Conservation (phyloP, 1,140 invertebrate species). For the Laupala kohalensis region DNA sequence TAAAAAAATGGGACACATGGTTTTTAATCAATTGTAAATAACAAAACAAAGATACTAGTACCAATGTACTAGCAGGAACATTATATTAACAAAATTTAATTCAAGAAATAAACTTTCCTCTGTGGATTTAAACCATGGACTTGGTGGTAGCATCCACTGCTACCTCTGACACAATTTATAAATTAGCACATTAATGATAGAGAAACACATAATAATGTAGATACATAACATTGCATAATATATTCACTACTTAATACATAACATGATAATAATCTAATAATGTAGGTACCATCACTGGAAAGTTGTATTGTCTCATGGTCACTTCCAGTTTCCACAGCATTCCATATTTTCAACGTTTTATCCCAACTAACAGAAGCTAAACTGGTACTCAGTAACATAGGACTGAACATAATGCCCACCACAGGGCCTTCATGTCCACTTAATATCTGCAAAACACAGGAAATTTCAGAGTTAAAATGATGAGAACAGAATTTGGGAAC, state of each 20-base stretch:
- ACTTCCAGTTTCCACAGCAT: slow-evolving; percentile 67
- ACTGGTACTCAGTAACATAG: slow-evolving; percentile 50
- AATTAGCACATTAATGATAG: too few species aligned
- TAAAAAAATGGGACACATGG: too few species aligned
- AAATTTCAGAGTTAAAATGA: background rate
- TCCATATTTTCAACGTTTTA: slow-evolving; percentile 83
- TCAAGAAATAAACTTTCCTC: too few species aligned
- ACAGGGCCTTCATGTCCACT: slow-evolving; percentile 89
- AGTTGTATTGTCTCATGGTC: slow-evolving; percentile 72
- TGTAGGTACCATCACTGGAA: slow-evolving; percentile 52
- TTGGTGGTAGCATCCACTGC: too few species aligned
- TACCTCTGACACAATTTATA: too few species aligned
- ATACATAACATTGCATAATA: too few species aligned
- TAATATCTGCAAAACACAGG: slow-evolving; percentile 44
- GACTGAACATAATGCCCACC: slow-evolving; percentile 66
- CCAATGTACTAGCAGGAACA: background rate
- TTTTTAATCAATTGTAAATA: too few species aligned
- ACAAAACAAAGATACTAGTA: background rate
- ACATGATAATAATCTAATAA: too few species aligned
- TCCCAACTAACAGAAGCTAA: slow-evolving; percentile 90
- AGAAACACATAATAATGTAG: too few species aligned
- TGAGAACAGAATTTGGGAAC: background rate
- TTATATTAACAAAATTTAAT: slow-evolving; percentile 2
- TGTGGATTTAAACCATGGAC: too few species aligned
- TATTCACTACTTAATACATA: too few species aligned